Evolutionary conservation across 2,113 vertebrate species (phyloP).

Genomic region (Urocitellus parryii): DNA sequence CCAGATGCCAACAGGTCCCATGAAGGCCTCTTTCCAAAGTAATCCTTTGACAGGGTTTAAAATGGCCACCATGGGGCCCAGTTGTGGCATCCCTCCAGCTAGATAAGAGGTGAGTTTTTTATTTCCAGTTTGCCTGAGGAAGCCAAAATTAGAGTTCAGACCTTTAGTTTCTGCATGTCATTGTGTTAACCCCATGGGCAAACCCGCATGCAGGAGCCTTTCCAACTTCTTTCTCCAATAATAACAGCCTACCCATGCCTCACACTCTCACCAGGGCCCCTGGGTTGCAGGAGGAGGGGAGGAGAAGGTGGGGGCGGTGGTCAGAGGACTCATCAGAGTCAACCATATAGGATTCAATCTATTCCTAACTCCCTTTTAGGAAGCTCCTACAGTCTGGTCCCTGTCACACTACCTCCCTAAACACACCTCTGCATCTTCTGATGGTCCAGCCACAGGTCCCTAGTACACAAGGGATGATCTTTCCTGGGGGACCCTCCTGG

Average conservation of each 20-base stretch:
- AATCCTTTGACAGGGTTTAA: not conserved
- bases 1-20: not conserved
- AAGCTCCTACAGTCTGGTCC: not conserved
- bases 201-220: not conserved
- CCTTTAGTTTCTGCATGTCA: not conserved
- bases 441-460: not conserved
- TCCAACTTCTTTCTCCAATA: not conserved
- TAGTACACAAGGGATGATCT: not conserved
- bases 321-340: not conserved
- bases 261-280: accelerated
- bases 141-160: not conserved
- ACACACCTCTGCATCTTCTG: not conserved
- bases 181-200: not conserved
- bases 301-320: not conserved
- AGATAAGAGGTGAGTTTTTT: too few species aligned
- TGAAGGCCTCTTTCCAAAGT: not conserved
- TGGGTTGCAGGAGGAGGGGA: accelerated
- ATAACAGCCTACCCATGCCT: slow-evolving; percentile 7
- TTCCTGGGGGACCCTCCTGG: not conserved
- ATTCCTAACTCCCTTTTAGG: not conserved
- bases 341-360: not conserved
- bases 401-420: not conserved
- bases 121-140: not conserved
- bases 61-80: not conserved
- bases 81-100: too few species aligned